Conservation (phyloP, 2,888 invertebrate genomes). For the Drosophila pseudotakahashii region DNA sequence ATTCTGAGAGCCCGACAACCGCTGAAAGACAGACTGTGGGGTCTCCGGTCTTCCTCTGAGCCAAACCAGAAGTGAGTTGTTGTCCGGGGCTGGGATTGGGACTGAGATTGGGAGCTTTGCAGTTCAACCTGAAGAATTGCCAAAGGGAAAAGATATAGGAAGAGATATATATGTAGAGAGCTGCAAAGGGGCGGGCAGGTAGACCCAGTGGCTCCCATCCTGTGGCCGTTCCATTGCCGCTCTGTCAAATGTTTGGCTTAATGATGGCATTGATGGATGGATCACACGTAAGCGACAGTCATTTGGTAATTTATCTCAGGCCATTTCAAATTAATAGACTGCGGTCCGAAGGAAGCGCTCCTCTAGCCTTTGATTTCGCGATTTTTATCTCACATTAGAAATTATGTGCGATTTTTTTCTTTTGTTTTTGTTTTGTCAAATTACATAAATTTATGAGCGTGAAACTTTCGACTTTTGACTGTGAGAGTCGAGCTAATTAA, state of each 20-base stretch:
- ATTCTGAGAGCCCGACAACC: slow-evolving; percentile 41
- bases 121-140: slow-evolving; percentile 15
- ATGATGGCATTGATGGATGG: slow-evolving; percentile 81
- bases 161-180: not conserved
- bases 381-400: slow-evolving; percentile 66
- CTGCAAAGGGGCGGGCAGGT: not conserved
- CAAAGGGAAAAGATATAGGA: slow-evolving; percentile 16
- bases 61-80: slow-evolving; percentile 50
- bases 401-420: slow-evolving; percentile 62
- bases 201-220: slow-evolving; percentile 23
- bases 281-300: slow-evolving; percentile 80
- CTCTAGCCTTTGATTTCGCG: slow-evolving; percentile 51
- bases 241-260: slow-evolving; percentile 79
- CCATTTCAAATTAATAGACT: slow-evolving; percentile 80
- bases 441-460: slow-evolving; percentile 72
- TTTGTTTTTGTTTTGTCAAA: slow-evolving; percentile 55
- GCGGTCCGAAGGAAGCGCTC: slow-evolving; percentile 38
- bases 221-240: slow-evolving; percentile 47
- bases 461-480: slow-evolving; percentile 30
- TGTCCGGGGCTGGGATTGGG: slow-evolving; percentile 23
- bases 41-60: slow-evolving; percentile 46
- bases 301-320: slow-evolving; percentile 78
- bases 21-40: slow-evolving; percentile 62
- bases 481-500: slow-evolving; percentile 73
- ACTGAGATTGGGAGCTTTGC: slow-evolving; percentile 37